Conservation (phyloP, 2,888 invertebrate species). For the Agonopterix subpropinquella region DNA sequence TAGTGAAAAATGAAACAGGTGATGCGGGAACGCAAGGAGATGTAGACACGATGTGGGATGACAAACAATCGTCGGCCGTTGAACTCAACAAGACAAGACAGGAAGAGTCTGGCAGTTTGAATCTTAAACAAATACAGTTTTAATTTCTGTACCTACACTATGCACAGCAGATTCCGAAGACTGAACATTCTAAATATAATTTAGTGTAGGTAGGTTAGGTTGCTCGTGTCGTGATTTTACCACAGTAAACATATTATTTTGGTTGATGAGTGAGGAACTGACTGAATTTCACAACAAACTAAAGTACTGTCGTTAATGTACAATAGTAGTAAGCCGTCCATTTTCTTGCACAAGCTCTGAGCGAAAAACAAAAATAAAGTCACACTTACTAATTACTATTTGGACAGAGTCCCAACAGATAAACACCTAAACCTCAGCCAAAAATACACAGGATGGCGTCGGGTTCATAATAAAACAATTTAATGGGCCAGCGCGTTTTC, state of each 20-base stretch:
- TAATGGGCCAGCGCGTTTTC: constrained; percentile 75
- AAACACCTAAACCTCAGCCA: constrained; percentile 73
- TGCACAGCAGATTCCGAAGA: background rate
- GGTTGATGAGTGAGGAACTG: background rate
- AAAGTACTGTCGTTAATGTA: constrained; percentile 2
- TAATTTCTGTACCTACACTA: background rate
- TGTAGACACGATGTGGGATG: constrained; percentile 48
- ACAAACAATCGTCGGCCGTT: constrained; percentile 29
- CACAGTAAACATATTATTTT: constrained; percentile 1
- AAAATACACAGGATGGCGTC: constrained; percentile 75
- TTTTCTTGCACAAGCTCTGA: constrained; percentile 30
- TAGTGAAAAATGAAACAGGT: constrained; percentile 66
- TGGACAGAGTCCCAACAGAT: constrained; percentile 73
- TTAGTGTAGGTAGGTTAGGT: background rate
- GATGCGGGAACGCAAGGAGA: constrained; percentile 36
- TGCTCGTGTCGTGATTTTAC: background rate
- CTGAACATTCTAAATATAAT: background rate
- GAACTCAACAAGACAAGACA: constrained; percentile 16
- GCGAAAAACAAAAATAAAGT: constrained; percentile 52
- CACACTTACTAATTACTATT: constrained; percentile 68
- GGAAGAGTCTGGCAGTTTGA: constrained; percentile 2
- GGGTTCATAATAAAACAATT: constrained; percentile 76
- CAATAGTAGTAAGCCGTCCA: constrained; percentile 13
- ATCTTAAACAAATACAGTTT: background rate
- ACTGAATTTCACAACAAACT: background rate